A percentile compares a stretch with the other conserved stretches of the same genome.
These are phyloP conservation scores for Danionella cerebrum DNA, from an alignment of 2,113 vertebrate genomes.

Conservation along the genomic window DNA sequence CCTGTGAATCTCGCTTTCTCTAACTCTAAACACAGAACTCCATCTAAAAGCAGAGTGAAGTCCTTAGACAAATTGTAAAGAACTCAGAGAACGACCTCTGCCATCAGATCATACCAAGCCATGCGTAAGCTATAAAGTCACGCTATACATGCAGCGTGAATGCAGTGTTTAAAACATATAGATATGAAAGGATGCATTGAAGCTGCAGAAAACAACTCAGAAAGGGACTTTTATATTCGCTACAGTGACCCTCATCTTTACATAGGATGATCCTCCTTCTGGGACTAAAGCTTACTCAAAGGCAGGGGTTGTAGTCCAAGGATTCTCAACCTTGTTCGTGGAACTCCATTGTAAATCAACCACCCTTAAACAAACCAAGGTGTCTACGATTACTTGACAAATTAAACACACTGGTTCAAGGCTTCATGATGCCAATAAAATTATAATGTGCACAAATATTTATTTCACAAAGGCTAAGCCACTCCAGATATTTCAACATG, in stretches of 20 bases:
- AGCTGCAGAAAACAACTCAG: not conserved
- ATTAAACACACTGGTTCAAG: not conserved
- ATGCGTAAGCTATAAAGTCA: not conserved
- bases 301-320: not conserved
- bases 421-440: too few relatives aligned
- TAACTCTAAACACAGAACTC: not conserved
- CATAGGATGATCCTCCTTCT: not conserved
- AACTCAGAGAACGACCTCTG: slow-evolving; percentile 15
- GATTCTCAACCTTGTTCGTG: not conserved
- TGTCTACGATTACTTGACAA: not conserved
- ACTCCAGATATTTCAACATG: too few relatives aligned
- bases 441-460: too few relatives aligned
- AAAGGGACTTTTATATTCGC: not conserved
- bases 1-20: not conserved
- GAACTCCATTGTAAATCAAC: not conserved
- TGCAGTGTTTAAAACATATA: not conserved
- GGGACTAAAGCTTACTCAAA: not conserved
- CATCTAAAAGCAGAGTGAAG: not conserved
- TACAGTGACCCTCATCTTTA: slow-evolving; percentile 3
- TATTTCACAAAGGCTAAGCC: too few relatives aligned
- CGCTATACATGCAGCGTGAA: not conserved
- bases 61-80: slow-evolving; percentile 14
- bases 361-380: not conserved
- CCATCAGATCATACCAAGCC: not conserved
- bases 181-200: not conserved